Base-by-base conservation (phyloP, 35 echinoderm and acorn worm species). In the Amphiura filiformis region DNA sequence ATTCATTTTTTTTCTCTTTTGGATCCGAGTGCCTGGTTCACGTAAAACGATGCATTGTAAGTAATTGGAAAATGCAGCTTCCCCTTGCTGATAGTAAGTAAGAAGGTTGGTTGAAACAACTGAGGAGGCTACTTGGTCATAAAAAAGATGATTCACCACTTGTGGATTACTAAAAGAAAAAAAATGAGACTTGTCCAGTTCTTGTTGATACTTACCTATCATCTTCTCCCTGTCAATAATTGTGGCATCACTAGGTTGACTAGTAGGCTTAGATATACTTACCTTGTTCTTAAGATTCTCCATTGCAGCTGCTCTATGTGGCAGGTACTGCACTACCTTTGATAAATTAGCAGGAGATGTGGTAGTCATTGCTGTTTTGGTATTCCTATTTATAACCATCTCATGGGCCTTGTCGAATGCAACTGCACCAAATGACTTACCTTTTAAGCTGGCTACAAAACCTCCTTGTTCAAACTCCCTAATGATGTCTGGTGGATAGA, bases 401-500 rank as follows among this genome's bases (percentile, higher is more conserved):
- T 93, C 91, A 87, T 93, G 91, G 35, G 85, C 84, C 42, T 93
- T 85, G 83, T 92, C 91, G 5, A 92, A 39, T 56, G 84, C 91
- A 41, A 87, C 86, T 76, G 38, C 80, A 31, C 57, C 87, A 18
- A 65, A 17, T 26, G 42, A 52, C 32, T 86, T 65, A 39, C 78
- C 90, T 87, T 49, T 38, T 44, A 87, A 65, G 35, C 84, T 87
- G 37, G 47, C 84, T 34, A 75, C 83, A 91, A 91, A 70, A 11
- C 28, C 61, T 2, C 61, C 61, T 30, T 70, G 9, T 3, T 26
- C 1, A n/a, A 70, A 70, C 28, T 70, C 61, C 28, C 26, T 1
- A 26, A 70, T 18, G 15, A 70, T 18, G 15, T 70, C 61, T 11
- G 61, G 2, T 13, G 61, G 61, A 70, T 13, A 70, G 41, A 9